These are phyloP conservation scores for Melanerpes formicivorus DNA, from an alignment of 2,113 vertebrate species.

Conservation along the genomic window DNA sequence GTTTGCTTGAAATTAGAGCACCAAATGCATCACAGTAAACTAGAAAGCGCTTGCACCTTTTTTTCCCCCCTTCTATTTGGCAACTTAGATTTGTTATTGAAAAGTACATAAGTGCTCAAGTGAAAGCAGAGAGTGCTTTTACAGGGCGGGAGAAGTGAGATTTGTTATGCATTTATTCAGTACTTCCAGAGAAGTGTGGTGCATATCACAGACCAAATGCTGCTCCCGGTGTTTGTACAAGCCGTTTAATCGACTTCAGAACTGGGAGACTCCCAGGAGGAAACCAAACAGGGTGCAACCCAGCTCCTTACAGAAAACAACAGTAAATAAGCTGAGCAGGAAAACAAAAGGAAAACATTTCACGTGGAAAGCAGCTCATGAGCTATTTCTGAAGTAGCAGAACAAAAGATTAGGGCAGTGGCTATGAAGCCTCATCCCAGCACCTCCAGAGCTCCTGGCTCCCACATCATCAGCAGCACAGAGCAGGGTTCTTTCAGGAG, in stretches of 20 bases:
- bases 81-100: neutral
- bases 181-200: neutral
- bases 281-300: neutral
- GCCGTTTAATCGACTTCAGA: neutral
- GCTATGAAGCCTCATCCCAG: rapidly evolving
- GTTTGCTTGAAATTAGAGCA: neutral
- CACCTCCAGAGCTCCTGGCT: neutral
- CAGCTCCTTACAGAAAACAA: neutral
- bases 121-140: neutral
- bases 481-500: neutral
- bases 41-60: neutral
- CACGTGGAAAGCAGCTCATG: neutral
- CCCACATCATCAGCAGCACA: neutral
- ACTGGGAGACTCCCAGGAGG: slow-evolving; percentile 14
- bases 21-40: neutral
- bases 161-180: slow-evolving; percentile 38
- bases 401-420: neutral
- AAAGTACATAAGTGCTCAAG: neutral
- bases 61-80: neutral
- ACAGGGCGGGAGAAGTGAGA: neutral
- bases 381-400: neutral
- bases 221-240: neutral
- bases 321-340: neutral
- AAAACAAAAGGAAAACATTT: neutral
- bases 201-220: neutral